A percentile compares a stretch with the other conserved stretches of the same genome.
Conservation (phyloP, 2,888 invertebrate species). For the Cataglyphis livida region DNA sequence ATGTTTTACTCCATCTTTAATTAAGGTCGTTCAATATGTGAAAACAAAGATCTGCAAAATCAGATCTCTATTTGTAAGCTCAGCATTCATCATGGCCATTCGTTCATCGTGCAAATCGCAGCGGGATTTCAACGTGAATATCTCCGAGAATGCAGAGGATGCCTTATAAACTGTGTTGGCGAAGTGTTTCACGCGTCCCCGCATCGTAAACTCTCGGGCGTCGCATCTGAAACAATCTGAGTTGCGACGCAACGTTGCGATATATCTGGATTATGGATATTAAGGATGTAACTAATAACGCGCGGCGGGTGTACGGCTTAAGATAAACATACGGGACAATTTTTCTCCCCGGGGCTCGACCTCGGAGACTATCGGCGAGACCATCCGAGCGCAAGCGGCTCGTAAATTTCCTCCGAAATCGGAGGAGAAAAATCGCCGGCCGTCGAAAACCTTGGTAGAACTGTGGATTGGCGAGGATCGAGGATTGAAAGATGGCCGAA, state of each 20-base stretch:
- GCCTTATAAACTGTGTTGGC: slow-evolving; percentile 18
- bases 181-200: not conserved
- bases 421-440: slow-evolving; percentile 61
- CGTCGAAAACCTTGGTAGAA: slow-evolving; percentile 57
- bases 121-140: slow-evolving; percentile 1
- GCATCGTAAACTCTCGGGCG: slow-evolving; percentile 23
- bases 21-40: not conserved
- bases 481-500: slow-evolving; percentile 50
- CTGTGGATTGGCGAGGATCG: slow-evolving; percentile 52
- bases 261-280: slow-evolving; percentile 59
- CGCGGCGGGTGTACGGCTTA: slow-evolving; percentile 56
- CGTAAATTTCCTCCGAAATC: slow-evolving; percentile 66
- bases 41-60: not conserved
- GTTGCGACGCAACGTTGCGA: slow-evolving; percentile 9
- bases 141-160: not conserved
- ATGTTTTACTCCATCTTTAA: not conserved
- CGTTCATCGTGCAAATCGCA: slow-evolving; percentile 11
- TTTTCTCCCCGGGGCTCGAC: slow-evolving; percentile 39
- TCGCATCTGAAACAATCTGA: slow-evolving; percentile 36
- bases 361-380: slow-evolving; percentile 56
- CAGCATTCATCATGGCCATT: not conserved
- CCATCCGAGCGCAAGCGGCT: slow-evolving; percentile 54
- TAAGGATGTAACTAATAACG: slow-evolving; percentile 55
- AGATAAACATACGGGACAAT: slow-evolving; percentile 66
- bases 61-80: not conserved